Conservation (phyloP, 2,797 vertebrate genomes). For the Melanotaenia pygmaea region DNA sequence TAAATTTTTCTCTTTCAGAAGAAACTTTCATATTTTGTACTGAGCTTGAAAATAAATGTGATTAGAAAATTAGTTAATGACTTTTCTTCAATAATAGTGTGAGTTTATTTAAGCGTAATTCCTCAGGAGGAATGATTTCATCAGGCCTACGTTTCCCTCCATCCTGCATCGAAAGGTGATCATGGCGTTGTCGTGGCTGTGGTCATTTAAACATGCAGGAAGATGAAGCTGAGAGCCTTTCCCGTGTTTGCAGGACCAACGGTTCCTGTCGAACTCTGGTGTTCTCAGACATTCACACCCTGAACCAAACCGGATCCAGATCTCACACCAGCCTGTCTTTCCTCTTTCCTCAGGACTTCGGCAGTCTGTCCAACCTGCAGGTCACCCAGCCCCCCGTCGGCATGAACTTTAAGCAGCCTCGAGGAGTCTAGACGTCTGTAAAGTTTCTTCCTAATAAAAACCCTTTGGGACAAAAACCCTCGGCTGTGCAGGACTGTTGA, state of each 20-base stretch:
- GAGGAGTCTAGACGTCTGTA: slow-evolving; percentile 87
- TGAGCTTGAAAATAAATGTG: no score
- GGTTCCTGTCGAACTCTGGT: slow-evolving; percentile 80
- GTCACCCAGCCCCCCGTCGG: slow-evolving; percentile 95
- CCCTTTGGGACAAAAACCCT: slow-evolving; percentile 47
- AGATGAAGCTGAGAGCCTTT: slow-evolving; percentile 72
- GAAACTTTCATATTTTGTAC: no score
- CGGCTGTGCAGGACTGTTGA: slow-evolving; percentile 38
- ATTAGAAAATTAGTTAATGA: no score
- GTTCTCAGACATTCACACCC: slow-evolving; percentile 63
- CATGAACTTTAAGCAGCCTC: slow-evolving; percentile 98
- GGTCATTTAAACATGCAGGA: slow-evolving; percentile 73
- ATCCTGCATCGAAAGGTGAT: slow-evolving; percentile 68
- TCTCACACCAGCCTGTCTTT: background rate
- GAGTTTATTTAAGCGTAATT: no score
- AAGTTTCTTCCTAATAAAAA: slow-evolving; percentile 86
- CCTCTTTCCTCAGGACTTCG: slow-evolving; percentile 88
- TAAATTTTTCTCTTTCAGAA: no score
- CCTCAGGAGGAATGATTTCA: no score
- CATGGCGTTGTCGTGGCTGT: slow-evolving; percentile 22
- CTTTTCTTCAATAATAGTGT: no score
- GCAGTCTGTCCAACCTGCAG: slow-evolving; percentile 94
- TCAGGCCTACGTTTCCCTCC: no score
- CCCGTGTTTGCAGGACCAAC: slow-evolving; percentile 80
- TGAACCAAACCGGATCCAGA: background rate